phyloP scores from a whole-genome alignment of 2,797 vertebrate species.

The Antrozous pallidus region DNA sequence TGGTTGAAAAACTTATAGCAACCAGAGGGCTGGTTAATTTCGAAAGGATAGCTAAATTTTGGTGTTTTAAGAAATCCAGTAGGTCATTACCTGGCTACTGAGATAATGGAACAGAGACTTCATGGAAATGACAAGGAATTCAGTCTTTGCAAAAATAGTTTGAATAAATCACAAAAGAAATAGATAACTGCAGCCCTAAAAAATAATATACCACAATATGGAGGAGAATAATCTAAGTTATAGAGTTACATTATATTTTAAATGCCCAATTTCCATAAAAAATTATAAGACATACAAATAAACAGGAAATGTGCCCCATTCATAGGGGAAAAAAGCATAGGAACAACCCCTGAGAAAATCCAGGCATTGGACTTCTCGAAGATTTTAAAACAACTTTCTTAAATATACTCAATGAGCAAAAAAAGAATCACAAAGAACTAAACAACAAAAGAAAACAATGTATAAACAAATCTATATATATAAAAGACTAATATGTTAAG shows the following conservation, averaged over 20 bases:
- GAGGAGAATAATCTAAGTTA: not conserved
- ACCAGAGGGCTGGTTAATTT: not conserved
- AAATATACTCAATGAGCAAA: not conserved
- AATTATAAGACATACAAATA: not conserved
- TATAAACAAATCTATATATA: not conserved
- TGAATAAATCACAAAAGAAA: not conserved
- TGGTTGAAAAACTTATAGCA: not conserved
- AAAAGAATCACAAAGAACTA: not conserved
- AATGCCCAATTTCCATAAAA: not conserved
- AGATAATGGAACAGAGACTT: not conserved
- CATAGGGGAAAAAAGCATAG: not conserved
- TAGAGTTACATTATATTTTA: not conserved
- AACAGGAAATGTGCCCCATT: not conserved
- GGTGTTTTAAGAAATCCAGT: not conserved
- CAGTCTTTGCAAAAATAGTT: not conserved
- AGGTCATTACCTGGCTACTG: not conserved
- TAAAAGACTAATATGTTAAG: too few species aligned
- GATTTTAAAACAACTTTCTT: not conserved
- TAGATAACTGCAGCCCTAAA: not conserved
- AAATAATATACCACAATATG: not conserved
- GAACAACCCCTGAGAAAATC: not conserved
- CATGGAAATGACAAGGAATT: not conserved
- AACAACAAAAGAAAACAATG: not conserved
- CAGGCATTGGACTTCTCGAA: not conserved
- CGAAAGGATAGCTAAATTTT: not conserved